Evolutionary conservation across 2,888 invertebrate species (phyloP).

Genomic region (Cheilosia grossa): DNA sequence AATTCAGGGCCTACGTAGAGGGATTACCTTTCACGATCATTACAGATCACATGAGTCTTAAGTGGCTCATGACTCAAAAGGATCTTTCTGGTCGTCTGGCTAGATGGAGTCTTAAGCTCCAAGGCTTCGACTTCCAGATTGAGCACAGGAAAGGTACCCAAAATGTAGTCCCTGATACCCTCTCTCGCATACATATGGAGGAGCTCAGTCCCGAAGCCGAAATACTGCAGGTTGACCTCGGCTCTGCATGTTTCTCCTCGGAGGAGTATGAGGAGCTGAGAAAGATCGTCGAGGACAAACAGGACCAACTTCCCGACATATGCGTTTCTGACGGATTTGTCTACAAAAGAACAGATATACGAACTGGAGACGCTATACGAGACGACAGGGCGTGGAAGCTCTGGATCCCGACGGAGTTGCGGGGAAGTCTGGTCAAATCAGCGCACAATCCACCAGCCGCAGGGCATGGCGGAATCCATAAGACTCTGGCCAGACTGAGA

Average conservation of each 20-base stretch:
- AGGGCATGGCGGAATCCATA: background rate
- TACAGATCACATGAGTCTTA: background rate
- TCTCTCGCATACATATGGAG: too few relatives aligned
- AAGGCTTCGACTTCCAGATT: background rate
- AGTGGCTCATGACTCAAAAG: background rate
- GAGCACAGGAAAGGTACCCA: background rate
- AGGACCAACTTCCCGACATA: background rate
- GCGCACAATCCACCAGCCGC: background rate
- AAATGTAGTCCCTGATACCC: background rate
- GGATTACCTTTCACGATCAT: background rate
- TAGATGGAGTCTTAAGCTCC: background rate
- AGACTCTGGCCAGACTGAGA: too few relatives aligned
- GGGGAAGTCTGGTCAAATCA: background rate
- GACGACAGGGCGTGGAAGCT: constrained; percentile 2
- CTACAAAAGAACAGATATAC: background rate
- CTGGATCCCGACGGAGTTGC: background rate
- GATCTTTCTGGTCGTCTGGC: background rate
- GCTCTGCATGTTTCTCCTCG: background rate
- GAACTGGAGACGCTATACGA: background rate
- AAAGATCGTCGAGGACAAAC: background rate
- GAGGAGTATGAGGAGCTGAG: background rate
- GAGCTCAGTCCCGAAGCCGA: too few relatives aligned
- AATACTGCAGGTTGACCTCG: background rate
- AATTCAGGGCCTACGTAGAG: background rate
- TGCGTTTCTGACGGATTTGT: background rate